Percentiles rank a stretch among this genome's conserved stretches.
Evolutionary conservation across 1,140 invertebrate species (phyloP).

Genomic region (Sarcophaga bullata): DNA sequence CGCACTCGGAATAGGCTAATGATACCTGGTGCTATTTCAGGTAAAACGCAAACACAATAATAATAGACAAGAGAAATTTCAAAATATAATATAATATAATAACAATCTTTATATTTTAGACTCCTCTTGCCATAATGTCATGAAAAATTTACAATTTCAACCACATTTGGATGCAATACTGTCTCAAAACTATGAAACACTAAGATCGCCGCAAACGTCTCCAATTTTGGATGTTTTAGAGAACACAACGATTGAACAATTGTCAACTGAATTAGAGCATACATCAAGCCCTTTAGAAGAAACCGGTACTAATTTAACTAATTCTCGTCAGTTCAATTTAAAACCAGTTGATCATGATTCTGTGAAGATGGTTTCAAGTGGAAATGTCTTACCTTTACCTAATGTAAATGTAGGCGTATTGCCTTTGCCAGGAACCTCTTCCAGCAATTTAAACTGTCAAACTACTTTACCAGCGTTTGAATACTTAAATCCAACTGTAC

Average conservation of each 20-base stretch:
- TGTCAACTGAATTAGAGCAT: slow-evolving; percentile 16
- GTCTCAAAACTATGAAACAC: slow-evolving; percentile 6
- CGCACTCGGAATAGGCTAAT: slow-evolving; percentile 46
- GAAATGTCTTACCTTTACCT: slow-evolving; percentile 12
- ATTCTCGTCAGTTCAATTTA: neutral
- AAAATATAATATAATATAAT: too few relatives aligned
- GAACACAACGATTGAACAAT: slow-evolving; percentile 17
- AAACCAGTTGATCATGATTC: neutral
- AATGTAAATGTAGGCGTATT: neutral
- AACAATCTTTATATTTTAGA: neutral
- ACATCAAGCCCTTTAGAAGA: neutral
- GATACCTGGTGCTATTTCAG: slow-evolving; percentile 41
- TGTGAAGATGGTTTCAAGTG: neutral
- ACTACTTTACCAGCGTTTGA: slow-evolving; percentile 56
- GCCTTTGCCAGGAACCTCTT: slow-evolving; percentile 25
- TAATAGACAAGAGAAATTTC: too few relatives aligned
- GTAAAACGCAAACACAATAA: neutral
- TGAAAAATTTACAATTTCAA: slow-evolving; percentile 1
- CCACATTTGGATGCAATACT: slow-evolving; percentile 35
- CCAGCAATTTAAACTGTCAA: neutral
- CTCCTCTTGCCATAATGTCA: neutral
- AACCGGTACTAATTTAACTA: neutral
- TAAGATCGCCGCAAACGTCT: slow-evolving; percentile 28
- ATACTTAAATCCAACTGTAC: slow-evolving; percentile 50
- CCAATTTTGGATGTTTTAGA: slow-evolving; percentile 44